These are phyloP conservation scores for Narcine bancroftii DNA, from an alignment of 2,113 vertebrate species.

Conservation along the genomic window DNA sequence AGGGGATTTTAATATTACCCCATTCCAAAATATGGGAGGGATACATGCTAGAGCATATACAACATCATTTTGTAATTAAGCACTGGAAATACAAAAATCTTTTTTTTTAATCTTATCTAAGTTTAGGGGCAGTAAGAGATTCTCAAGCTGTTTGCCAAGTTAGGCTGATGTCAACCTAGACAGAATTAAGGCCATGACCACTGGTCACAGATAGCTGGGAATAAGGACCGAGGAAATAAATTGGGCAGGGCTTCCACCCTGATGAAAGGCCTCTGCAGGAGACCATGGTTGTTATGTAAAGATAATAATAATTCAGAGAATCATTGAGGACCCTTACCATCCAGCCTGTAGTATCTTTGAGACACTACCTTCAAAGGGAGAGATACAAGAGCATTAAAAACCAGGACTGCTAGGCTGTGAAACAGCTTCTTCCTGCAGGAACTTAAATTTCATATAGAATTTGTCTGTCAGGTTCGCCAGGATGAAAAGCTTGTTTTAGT, in stretches of 20 bases:
- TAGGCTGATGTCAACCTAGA: background rate
- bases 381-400: too few relatives aligned
- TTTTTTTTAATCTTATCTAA: too few relatives aligned
- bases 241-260: background rate
- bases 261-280: background rate
- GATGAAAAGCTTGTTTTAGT: background rate
- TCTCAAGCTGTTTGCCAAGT: background rate
- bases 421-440: too few relatives aligned
- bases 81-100: too few relatives aligned
- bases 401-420: too few relatives aligned
- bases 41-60: background rate
- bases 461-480: too few relatives aligned
- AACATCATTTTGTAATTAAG: background rate
- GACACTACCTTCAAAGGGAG: too few relatives aligned
- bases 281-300: background rate
- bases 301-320: too few relatives aligned
- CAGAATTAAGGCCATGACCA: background rate
- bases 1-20: background rate
- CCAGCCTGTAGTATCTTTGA: too few relatives aligned
- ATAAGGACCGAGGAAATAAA: background rate
- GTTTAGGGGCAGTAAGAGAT: too few relatives aligned
- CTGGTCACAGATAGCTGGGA: background rate
- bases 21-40: background rate
- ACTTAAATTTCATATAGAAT: too few relatives aligned
- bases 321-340: too few relatives aligned